A percentile compares a stretch with the other conserved stretches of the same genome.
Evolutionary conservation across 2,113 vertebrate genomes (phyloP).

Genomic region (Dipodomys spectabilis): DNA sequence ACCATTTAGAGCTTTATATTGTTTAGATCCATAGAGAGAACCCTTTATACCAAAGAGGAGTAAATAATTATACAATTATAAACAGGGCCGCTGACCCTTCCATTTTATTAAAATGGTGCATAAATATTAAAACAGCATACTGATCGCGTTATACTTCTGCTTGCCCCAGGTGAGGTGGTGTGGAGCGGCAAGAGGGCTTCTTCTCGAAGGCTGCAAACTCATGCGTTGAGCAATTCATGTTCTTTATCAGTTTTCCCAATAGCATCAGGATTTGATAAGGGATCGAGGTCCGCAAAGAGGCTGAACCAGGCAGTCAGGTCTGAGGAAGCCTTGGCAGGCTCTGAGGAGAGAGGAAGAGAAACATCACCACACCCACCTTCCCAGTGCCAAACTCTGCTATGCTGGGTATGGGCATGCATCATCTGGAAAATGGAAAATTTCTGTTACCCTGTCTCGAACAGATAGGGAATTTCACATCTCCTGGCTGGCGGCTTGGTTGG

Average conservation of each 20-base stretch:
- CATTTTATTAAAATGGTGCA: constrained; percentile 88
- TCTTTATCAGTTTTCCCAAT: constrained; percentile 93
- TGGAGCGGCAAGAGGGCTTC: fast-evolving
- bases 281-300: constrained; percentile 98
- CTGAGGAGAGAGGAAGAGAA: constrained; percentile 82
- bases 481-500: background rate
- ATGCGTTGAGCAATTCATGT: constrained; percentile 96
- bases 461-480: background rate
- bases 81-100: constrained; percentile 83
- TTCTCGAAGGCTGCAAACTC: constrained; percentile 77
- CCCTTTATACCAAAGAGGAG: constrained; percentile 84
- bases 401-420: background rate
- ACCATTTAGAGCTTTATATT: background rate
- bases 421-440: background rate
- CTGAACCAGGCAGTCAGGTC: constrained; percentile 96
- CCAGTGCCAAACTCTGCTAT: background rate
- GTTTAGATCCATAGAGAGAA: constrained; percentile 76
- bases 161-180: constrained; percentile 1
- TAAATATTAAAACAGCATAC: constrained; percentile 84
- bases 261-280: constrained; percentile 96
- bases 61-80: constrained; percentile 84
- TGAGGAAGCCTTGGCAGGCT: constrained; percentile 87
- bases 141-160: constrained; percentile 65
- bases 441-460: background rate
- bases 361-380: background rate